Base-by-base conservation (phyloP, 1,140 invertebrate genomes). In the Monochamus saltuarius region DNA sequence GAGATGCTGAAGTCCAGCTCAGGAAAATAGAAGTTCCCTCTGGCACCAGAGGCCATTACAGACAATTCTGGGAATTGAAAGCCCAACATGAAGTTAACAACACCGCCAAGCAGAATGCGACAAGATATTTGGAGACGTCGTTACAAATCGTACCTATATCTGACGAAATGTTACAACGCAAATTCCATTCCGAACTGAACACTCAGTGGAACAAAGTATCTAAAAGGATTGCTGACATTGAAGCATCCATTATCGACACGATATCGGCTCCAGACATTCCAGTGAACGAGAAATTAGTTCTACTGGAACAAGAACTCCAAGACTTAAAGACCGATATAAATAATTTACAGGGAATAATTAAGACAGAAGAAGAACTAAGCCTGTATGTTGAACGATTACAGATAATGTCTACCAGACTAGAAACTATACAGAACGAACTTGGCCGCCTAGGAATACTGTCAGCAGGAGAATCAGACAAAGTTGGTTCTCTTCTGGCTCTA, bases 41-140 rank as follows among this genome's bases (percentile, higher is more conserved):
- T 17, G 77, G 81, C 35, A 84, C 84, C 13, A 84, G 85, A 36
- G 83, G 85, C 52, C 85, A 90, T 64, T 85, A 91, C 75, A 83
- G 88, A 64, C 84, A 89, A 65, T 92, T 92, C 75, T 93, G 91
- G 90, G 91, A 93, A 78, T 75, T 94, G 38, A 93, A 91, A 76
- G 91, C 90, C 0, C 89, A 93, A 67, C 89, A 90, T 68, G 91
- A 92, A 80, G 84, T 92, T n/a, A 84, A 92, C 70, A 91, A 90
- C 65, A 87, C 86, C 49, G 82, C 91, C 22, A 82, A 85, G 50
- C 87, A 86, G 51, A 89, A 92, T 68, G 85, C 87, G 0, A 83
- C 83, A 16, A 78, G 83, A 16, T 85, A 86, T 52, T 87, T 93
- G 68, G 89, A 93, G 64, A 86, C 88, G 62, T 86, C 90, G 0